These are phyloP conservation scores for Leistus spinibarbis DNA, from an alignment of 2,888 invertebrate genomes.

Conservation along the genomic window DNA sequence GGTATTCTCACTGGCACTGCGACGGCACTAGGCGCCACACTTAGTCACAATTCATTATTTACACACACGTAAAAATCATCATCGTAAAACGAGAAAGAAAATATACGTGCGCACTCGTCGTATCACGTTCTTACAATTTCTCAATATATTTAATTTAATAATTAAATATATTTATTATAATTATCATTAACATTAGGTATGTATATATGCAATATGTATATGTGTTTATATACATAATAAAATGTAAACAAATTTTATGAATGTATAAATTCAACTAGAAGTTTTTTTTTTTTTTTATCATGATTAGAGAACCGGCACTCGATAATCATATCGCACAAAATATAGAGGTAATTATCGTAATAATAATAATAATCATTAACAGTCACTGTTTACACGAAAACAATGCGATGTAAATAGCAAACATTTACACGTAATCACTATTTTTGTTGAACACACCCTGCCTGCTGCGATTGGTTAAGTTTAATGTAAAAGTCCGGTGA, in stretches of 20 bases:
- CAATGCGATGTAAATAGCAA: slow-evolving; percentile 36
- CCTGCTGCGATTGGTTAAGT: slow-evolving; percentile 40
- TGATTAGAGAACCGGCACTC: slow-evolving; percentile 26
- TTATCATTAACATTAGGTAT: slow-evolving; percentile 41
- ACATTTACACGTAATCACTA: background rate
- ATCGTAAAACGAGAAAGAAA: background rate
- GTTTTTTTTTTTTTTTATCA: slow-evolving; percentile 42
- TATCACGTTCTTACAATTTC: background rate
- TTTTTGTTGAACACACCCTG: slow-evolving; percentile 5
- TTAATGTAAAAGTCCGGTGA: slow-evolving; percentile 38
- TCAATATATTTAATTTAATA: slow-evolving; percentile 27
- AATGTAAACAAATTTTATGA: slow-evolving; percentile 54
- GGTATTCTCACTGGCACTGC: background rate
- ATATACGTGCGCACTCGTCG: background rate
- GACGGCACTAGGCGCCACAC: background rate
- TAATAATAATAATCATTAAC: slow-evolving; percentile 11
- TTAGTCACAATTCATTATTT: background rate
- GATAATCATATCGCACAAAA: slow-evolving; percentile 27
- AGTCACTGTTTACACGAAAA: slow-evolving; percentile 21
- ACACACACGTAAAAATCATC: background rate
- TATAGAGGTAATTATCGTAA: background rate
- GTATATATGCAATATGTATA: slow-evolving; percentile 47
- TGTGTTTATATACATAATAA: slow-evolving; percentile 53
- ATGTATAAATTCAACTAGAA: slow-evolving; percentile 56
- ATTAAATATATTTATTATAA: slow-evolving; percentile 40